phyloP scores from a whole-genome alignment of 1,140 invertebrate genomes.

The Drosophila lacteicornis region DNA sequence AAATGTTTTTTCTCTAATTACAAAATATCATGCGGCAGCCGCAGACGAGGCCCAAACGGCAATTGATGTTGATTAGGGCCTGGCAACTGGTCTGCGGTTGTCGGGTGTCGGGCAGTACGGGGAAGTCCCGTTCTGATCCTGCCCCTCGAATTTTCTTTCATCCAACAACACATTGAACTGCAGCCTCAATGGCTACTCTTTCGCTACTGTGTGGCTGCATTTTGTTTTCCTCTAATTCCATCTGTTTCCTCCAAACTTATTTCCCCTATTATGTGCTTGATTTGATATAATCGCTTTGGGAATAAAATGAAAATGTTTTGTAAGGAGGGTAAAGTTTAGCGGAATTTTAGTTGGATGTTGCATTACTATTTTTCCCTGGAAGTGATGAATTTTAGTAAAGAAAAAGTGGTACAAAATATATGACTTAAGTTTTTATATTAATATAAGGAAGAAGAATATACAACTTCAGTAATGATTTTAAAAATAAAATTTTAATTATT shows the following conservation, averaged over 20 bases:
- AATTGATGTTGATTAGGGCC: conserved; percentile 72
- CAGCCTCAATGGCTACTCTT: conserved; percentile 7
- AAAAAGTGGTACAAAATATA: too few relatives aligned
- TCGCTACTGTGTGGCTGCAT: conserved; percentile 18
- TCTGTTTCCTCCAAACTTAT: not conserved
- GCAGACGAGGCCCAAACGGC: conserved; percentile 38
- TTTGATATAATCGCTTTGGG: conserved; percentile 33
- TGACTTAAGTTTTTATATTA: too few relatives aligned
- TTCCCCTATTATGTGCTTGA: conserved; percentile 24
- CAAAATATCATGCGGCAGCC: conserved; percentile 56
- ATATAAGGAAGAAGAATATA: too few relatives aligned
- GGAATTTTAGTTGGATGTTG: not conserved
- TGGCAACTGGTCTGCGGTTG: conserved; percentile 12
- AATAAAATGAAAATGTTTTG: conserved; percentile 21
- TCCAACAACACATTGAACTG: not conserved
- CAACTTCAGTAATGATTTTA: too few relatives aligned
- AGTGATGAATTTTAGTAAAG: too few relatives aligned
- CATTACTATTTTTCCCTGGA: too few relatives aligned
- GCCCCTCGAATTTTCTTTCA: not conserved
- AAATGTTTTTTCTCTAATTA: conserved; percentile 72
- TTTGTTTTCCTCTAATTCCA: not conserved
- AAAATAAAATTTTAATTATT: too few relatives aligned
- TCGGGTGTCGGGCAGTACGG: not conserved
- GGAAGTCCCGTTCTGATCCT: too few relatives aligned
- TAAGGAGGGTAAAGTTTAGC: too few relatives aligned